Evolutionary conservation across 2,888 invertebrate species (phyloP).

Genomic region (Ganaspis brasiliensis): DNA sequence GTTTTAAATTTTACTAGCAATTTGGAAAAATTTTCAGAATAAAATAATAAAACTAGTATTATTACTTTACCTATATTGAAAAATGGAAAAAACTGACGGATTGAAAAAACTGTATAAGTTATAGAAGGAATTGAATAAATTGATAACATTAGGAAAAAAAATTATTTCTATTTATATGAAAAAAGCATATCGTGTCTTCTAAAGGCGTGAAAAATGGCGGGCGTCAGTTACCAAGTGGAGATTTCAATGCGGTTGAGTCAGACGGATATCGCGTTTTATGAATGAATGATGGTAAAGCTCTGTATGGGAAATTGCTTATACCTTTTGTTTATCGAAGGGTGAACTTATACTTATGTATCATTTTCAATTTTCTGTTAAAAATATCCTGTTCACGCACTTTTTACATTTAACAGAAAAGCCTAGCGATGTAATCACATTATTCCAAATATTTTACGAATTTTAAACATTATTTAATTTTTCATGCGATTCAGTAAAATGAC

Average conservation of each 20-base stretch:
- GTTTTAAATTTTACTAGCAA: no score
- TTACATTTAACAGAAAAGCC: background rate
- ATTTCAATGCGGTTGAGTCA: conserved; percentile 34
- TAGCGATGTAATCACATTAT: no score
- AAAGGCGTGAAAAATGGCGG: conserved; percentile 31
- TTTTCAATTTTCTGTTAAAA: background rate
- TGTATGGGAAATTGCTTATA: conserved; percentile 9
- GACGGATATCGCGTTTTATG: conserved; percentile 30
- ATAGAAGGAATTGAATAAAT: background rate
- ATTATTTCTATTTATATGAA: background rate
- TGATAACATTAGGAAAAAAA: background rate
- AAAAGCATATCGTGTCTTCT: background rate
- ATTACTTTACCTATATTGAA: no score
- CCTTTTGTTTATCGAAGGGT: background rate
- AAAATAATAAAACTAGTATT: no score
- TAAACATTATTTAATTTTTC: no score
- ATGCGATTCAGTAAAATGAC: no score
- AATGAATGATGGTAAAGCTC: conserved; percentile 17
- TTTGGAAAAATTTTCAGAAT: no score
- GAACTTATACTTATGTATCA: background rate
- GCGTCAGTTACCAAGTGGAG: conserved; percentile 29
- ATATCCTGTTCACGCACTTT: background rate
- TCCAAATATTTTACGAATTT: no score
- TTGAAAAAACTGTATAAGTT: background rate
- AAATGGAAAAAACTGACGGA: background rate